These are phyloP conservation scores for Paracyclopina nana DNA, from an alignment of 1,140 invertebrate genomes.

Conservation along the genomic window DNA sequence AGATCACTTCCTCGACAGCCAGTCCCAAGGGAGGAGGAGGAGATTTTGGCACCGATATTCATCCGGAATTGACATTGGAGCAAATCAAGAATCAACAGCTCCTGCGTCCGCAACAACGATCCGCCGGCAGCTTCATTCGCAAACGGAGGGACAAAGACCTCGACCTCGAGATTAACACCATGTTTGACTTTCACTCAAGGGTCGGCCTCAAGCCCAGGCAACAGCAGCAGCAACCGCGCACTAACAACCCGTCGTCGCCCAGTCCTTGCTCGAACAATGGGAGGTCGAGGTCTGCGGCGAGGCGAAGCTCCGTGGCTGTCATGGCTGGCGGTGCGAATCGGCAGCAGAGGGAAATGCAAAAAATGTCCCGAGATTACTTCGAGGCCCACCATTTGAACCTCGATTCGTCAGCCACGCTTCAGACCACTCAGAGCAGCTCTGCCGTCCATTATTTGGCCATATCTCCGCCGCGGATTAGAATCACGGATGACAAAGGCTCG, in stretches of 20 bases:
- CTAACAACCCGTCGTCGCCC: neutral
- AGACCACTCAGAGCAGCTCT: neutral
- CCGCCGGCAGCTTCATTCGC: neutral
- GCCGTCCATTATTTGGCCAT: conserved; percentile 10
- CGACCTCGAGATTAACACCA: conserved; percentile 10
- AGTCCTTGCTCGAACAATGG: too few species aligned
- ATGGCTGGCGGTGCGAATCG: neutral
- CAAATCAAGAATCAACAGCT: neutral
- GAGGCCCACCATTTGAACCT: neutral
- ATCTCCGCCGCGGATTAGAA: conserved; percentile 1
- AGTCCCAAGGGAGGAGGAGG: neutral
- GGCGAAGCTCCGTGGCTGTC: conserved; percentile 5
- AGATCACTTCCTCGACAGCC: neutral
- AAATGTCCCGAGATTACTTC: neutral
- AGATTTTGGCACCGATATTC: conserved; percentile 4
- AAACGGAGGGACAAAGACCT: neutral
- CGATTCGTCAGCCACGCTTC: too few species aligned
- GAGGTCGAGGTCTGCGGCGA: too few species aligned
- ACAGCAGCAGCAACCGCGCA: neutral
- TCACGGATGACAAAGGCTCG: neutral
- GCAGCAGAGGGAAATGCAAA: neutral
- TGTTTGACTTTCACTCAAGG: neutral
- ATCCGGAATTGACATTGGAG: conserved; percentile 5
- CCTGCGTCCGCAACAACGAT: neutral
- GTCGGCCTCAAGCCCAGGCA: neutral